Conservation (phyloP, 2,888 invertebrate genomes). For the Platycheirus albimanus region DNA sequence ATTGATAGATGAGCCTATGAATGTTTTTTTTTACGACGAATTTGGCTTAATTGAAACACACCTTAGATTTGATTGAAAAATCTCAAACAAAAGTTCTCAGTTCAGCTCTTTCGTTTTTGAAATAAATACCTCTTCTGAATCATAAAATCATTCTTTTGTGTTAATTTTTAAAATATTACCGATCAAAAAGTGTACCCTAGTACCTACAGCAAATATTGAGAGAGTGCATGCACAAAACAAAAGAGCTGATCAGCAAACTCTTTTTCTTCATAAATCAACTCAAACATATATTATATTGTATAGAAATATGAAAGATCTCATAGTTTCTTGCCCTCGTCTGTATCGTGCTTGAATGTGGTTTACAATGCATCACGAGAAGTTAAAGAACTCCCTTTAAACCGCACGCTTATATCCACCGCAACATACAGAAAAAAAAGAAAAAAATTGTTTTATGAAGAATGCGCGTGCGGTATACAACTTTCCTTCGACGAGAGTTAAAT, state of each 20-base stretch:
- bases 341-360: constrained; percentile 8
- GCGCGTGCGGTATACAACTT: constrained; percentile 58
- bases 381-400: constrained; percentile 25
- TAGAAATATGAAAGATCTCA: neutral
- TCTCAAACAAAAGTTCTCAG: too few relatives aligned
- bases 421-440: constrained; percentile 1
- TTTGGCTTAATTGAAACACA: too few relatives aligned
- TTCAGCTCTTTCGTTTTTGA: too few relatives aligned
- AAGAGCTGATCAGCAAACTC: neutral
- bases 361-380: neutral
- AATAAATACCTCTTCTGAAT: too few relatives aligned
- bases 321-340: neutral
- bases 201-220: neutral
- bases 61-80: too few relatives aligned
- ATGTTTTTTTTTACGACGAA: too few relatives aligned
- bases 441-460: constrained; percentile 41
- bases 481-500: constrained; percentile 42
- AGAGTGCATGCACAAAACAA: neutral
- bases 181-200: too few relatives aligned
- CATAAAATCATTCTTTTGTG: too few relatives aligned
- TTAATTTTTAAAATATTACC: too few relatives aligned
- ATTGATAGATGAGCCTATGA: too few relatives aligned
- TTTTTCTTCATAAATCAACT: neutral
- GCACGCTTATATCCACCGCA: neutral
- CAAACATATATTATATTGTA: constrained; percentile 4